Evolutionary conservation across 2,888 invertebrate species (phyloP), one percentile per base, ranked within the genome.

Genomic region (Charanyca ferruginea): DNA sequence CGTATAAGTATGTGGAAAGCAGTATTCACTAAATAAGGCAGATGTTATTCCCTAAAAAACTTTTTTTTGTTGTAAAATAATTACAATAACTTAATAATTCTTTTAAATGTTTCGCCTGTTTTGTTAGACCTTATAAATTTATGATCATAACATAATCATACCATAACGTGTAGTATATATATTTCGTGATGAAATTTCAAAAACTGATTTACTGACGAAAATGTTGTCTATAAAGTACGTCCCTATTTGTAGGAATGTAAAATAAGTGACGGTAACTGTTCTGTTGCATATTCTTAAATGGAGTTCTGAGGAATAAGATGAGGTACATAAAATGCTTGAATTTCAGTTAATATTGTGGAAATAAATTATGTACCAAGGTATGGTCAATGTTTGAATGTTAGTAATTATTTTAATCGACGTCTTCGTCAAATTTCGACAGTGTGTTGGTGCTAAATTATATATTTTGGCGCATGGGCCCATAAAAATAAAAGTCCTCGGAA

Each of bases 391-490:
- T 66, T 54, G 38, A 67, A 68, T 38, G 55, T 65, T 72, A 67
- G 35, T 55, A 28, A 59, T 62, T 62, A 52, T 45, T 79, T 68
- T 42, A 59, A 57, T 55, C 54, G 64, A 61, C 62, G 64, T 67
- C 45, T 60, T 63, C 44, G 63, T 77, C 62, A 69, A 66, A 70
- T 70, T 64, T 71, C 51, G 60, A 70, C 23, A 61, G 62, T 64
- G 57, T 76, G 75, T 81, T 84, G 89, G 89, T 89, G 89, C 89
- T 87, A 86, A 85, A 87, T 83, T 82, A 64, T 48, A 61, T 72
- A 75, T 66, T 69, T 64, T 74, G 77, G 70, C 68, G 61, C 59
- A 53, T 65, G 51, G 25, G 63, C 67, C 70, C 47, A 38, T 41
- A 18, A 61, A 41, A 55, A 49, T 61, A 60, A 62, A 28, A 73